phyloP scores from a whole-genome alignment of 2,797 vertebrate genomes.

The Mionectes olivaceus region DNA sequence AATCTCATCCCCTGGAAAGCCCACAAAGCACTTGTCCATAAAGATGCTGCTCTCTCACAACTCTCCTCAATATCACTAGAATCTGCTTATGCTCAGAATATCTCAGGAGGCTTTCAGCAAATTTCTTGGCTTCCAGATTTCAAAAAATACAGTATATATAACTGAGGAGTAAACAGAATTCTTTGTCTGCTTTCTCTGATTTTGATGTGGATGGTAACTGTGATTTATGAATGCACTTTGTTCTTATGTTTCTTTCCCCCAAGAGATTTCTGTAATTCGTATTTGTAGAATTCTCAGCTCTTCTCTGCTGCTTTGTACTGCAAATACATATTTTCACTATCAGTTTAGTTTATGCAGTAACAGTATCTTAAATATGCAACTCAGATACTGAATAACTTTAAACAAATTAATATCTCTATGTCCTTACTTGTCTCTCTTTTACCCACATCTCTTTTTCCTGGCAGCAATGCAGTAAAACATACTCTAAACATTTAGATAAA shows the following conservation, averaged over 20 bases:
- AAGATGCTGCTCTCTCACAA: background rate
- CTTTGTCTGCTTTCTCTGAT: background rate
- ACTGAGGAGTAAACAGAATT: background rate
- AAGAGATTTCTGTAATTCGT: conserved; percentile 12
- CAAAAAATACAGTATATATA: background rate
- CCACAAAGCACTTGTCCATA: background rate
- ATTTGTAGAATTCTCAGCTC: background rate
- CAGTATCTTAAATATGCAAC: background rate
- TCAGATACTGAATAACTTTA: background rate
- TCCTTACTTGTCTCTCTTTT: background rate
- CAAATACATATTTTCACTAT: background rate
- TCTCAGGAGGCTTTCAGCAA: background rate
- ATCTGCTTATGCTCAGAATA: background rate
- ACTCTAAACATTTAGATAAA: background rate
- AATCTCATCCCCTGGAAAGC: background rate
- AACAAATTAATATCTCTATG: background rate
- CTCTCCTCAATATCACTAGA: background rate
- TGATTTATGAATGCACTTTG: background rate
- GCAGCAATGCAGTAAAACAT: background rate
- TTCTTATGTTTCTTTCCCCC: background rate
- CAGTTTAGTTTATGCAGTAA: conserved; percentile 2
- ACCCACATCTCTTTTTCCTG: background rate
- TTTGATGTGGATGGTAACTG: background rate
- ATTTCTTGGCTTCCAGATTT: background rate
- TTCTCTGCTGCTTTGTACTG: conserved; percentile 10